Base-by-base conservation (phyloP, 1,140 invertebrate species). In the Metaphire vulgaris region DNA sequence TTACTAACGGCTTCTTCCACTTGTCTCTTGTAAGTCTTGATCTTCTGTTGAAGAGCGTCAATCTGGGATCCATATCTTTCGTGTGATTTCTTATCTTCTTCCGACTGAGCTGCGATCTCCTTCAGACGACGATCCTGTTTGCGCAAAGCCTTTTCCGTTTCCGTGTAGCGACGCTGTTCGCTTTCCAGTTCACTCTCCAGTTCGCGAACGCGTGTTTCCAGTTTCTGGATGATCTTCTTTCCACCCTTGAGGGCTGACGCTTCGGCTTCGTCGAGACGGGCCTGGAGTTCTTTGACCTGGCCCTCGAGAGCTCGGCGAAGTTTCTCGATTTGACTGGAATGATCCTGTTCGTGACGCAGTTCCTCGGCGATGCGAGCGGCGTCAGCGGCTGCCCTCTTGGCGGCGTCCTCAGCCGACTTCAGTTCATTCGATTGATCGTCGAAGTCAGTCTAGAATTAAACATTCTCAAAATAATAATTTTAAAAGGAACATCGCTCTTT, bases 11-110 rank as follows among this genome's bases (percentile, higher is more conserved):
- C 96, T 87, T 98, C 96, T 86, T 98, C 96, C 83, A 98, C 96
- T 90, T 98, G 96, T 88, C 95, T 93, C 92, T 98, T 98, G 92
- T 98, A 98, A 79, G 93, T 95, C 90, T 97, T 98, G 90, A 98
- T 97, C 91, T 99, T 99, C 88, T 95, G 92, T 90, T 98, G 95
- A 74, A 99, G 91, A 90, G 98, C 98, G 89, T 99, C 96, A 81
- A 98, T 95, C 80, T 98, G 90, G 88, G 98, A 96, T 88, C 97
- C 95, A 90, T 97, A 95, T 84, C 94, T 92, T 86, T 97, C 94
- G 88, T 97, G 94, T 89, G 97, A 97, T 91, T 97, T 97, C 86
- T 93, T 92, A 88, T 98, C 95, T 86, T 98, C 95, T 82, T 97
- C 96, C 76, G 81, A 72, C 75, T 87, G 87, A 93, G 98, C 98